A percentile compares a stretch with the other conserved stretches of the same genome.
phyloP scores from a whole-genome alignment of 2,797 vertebrate species.

The Macropodus opercularis region DNA sequence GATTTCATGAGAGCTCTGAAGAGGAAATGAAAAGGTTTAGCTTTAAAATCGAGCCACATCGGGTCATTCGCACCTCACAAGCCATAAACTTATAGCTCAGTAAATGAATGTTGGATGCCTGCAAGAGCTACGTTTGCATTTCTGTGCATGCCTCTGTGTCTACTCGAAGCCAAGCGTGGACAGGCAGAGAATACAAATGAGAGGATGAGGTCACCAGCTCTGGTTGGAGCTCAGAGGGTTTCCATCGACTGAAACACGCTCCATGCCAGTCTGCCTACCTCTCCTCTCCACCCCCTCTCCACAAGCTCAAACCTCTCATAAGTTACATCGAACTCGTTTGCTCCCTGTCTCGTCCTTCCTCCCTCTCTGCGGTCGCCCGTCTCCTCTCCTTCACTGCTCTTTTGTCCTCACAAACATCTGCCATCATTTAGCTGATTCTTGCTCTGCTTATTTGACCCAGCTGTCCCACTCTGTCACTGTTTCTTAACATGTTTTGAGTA shows the following conservation, averaged over 20 bases:
- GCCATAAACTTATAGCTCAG: slow-evolving; percentile 24
- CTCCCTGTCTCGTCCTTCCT: neutral
- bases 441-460: slow-evolving; percentile 45
- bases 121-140: slow-evolving; percentile 34
- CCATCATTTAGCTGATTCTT: slow-evolving; percentile 53
- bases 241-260: slow-evolving; percentile 50
- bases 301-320: neutral
- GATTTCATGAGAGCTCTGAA: neutral
- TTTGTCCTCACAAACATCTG: slow-evolving; percentile 65
- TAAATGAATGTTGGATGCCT: slow-evolving; percentile 27
- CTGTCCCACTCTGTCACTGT: slow-evolving; percentile 19
- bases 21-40: neutral
- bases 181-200: slow-evolving; percentile 38
- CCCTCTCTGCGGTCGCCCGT: no score
- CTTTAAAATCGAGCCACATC: neutral
- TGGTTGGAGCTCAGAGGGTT: slow-evolving; percentile 60
- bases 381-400: slow-evolving; percentile 17
- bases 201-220: slow-evolving; percentile 58
- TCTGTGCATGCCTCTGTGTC: slow-evolving; percentile 21
- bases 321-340: neutral
- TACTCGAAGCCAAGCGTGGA: slow-evolving; percentile 13
- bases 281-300: slow-evolving; percentile 25
- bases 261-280: slow-evolving; percentile 52
- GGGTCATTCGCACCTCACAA: slow-evolving; percentile 13
- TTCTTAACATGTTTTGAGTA: slow-evolving; percentile 6